Evolutionary conservation across 2,113 vertebrate species (phyloP), one percentile per base, ranked within the genome.

Genomic region (Corythoichthys haematopterus): DNA sequence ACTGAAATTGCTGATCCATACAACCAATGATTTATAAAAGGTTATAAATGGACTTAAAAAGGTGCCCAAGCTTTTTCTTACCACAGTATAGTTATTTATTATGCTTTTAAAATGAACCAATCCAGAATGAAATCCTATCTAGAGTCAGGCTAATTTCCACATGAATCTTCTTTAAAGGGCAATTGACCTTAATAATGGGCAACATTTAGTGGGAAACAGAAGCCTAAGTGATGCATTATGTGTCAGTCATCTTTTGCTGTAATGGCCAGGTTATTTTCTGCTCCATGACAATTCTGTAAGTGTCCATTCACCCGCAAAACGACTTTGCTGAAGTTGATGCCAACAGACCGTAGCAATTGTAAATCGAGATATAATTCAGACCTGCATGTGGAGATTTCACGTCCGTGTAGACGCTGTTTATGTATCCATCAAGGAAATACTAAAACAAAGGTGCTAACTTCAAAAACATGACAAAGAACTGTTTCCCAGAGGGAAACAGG

Each of bases 401-500:
- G 10, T 74, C 20, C 20, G 55, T 56, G 48, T 63, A 64, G 66
- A 45, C 61, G 46, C 68, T 72, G 35, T 70, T 38, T 16, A 3
- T 68, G 72, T 48, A 64, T 80, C 70, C 69, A 59, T 75, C 73
- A 69, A 65, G 69, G 69, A 80, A 82, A 84, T 78, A 66, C 68
- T 43, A 28, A 53, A 73, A 71, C 65, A 83, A 70, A 68, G 66
- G 43, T 66, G 52, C 84, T 69, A 57, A 69, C 69, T 67, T 55
- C 59, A 13, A 82, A 74, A 1, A 20, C 56, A 71, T 37, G 71
- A 64, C 68, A 72, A 69, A 64, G 59, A 68, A 74, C 63, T 80
- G 77, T 69, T 70, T 75, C 69, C 75, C 7, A 43, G 76, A 86
- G 80, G 84, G 71, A 80, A 50, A 58, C 67, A 79, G 76, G 75